phyloP scores from a whole-genome alignment of 1,140 invertebrate species.

The Zaprionus inermis region DNA sequence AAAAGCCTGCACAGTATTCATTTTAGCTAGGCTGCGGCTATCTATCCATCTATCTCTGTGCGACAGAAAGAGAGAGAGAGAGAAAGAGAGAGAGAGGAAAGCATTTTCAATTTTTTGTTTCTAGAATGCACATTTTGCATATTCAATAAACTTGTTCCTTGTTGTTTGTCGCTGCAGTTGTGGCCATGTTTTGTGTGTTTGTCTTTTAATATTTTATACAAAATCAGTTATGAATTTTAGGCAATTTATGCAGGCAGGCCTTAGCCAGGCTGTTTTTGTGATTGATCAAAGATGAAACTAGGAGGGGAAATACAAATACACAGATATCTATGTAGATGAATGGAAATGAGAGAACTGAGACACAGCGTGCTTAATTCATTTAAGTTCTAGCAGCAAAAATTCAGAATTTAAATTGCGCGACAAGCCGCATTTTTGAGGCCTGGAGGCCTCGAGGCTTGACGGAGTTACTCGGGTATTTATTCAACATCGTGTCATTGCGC shows the following conservation, averaged over 20 bases:
- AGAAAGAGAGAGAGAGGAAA: not conserved
- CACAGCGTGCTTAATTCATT: not conserved
- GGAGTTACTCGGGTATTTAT: constrained; percentile 1
- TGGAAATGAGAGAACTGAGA: not conserved
- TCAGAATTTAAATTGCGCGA: not conserved
- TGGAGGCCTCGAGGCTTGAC: not conserved
- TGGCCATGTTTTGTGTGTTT: constrained; percentile 36
- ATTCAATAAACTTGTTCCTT: constrained; percentile 69
- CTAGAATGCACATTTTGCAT: constrained; percentile 58
- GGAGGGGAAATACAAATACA: not conserved
- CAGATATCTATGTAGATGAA: too few species aligned
- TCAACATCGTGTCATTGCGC: constrained; percentile 25
- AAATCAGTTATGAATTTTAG: constrained; percentile 54
- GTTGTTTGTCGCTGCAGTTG: constrained; percentile 48
- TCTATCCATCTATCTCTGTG: constrained; percentile 55
- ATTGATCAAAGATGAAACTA: constrained; percentile 3
- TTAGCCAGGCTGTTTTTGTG: not conserved
- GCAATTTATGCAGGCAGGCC: constrained; percentile 37
- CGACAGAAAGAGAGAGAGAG: not conserved
- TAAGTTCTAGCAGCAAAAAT: not conserved
- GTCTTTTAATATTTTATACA: constrained; percentile 55
- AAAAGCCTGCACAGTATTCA: constrained; percentile 40
- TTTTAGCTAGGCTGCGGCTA: constrained; percentile 49
- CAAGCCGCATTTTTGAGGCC: not conserved
- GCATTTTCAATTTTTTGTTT: constrained; percentile 28